A percentile compares a stretch with the other conserved stretches of the same genome.
Conservation (phyloP, 2,113 vertebrate genomes). For the Lepidothrix coronata region DNA sequence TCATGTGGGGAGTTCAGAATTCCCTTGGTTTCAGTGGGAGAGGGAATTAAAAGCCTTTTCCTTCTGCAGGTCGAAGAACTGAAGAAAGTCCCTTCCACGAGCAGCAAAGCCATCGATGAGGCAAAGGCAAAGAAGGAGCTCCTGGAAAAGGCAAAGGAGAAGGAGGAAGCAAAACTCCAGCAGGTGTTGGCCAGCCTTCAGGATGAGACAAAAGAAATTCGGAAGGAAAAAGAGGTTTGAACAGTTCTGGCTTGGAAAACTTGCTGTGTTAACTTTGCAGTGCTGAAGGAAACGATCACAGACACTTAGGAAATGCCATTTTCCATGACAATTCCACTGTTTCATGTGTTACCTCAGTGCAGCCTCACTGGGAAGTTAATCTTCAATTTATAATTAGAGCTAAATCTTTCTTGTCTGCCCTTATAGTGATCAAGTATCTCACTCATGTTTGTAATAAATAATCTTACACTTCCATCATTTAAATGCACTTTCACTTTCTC, state of each 20-base stretch:
- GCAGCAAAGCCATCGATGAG: constrained; percentile 81
- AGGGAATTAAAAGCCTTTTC: background rate
- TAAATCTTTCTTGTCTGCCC: background rate
- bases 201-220: constrained; percentile 88
- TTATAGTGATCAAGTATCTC: background rate
- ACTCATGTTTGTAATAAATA: background rate
- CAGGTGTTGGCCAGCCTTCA: constrained; percentile 88
- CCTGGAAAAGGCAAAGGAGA: constrained; percentile 82
- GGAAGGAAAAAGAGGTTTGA: constrained; percentile 90
- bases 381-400: background rate
- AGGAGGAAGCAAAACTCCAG: constrained; percentile 85
- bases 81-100: constrained; percentile 75
- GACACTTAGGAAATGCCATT: background rate
- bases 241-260: background rate
- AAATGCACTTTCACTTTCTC: background rate
- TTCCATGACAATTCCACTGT: background rate
- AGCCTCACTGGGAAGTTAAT: background rate
- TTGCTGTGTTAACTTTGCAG: background rate
- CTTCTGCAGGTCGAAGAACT: constrained; percentile 85
- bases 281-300: fast-evolving
- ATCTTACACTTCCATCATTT: background rate
- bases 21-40: fast-evolving
- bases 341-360: background rate
- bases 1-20: background rate
- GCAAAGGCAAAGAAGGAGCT: constrained; percentile 76